Evolutionary conservation across 2,888 invertebrate genomes (phyloP).

Genomic region (Rhingia campestris): DNA sequence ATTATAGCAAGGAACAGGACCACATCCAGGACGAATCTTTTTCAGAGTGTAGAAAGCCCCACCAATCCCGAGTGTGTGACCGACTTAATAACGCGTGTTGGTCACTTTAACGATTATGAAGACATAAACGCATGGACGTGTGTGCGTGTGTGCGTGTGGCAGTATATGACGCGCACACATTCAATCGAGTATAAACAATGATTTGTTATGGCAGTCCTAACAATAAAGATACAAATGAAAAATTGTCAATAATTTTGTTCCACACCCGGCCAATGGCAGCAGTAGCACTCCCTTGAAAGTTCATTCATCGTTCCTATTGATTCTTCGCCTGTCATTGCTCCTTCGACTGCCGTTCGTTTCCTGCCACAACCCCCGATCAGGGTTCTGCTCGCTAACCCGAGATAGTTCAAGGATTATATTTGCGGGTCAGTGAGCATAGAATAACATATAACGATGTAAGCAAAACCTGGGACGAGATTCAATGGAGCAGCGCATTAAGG

Average conservation of each 20-base stretch:
- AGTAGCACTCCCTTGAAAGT: too few species aligned
- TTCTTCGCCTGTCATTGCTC: constrained; percentile 49
- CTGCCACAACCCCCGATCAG: background rate
- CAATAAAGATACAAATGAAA: constrained; percentile 64
- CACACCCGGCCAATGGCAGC: background rate
- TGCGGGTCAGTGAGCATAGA: constrained; percentile 41
- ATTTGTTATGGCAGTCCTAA: constrained; percentile 68
- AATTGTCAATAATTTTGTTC: constrained; percentile 59
- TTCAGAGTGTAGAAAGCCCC: background rate
- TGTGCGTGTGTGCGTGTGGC: constrained; percentile 33
- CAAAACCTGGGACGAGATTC: constrained; percentile 29
- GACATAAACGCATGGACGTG: constrained; percentile 57
- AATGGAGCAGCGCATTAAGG: constrained; percentile 18
- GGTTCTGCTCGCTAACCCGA: constrained; percentile 8
- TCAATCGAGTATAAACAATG: constrained; percentile 60
- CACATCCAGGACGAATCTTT: background rate
- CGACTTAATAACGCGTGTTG: constrained; percentile 59
- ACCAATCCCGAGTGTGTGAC: background rate
- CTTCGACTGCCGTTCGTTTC: background rate
- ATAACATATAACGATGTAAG: constrained; percentile 48
- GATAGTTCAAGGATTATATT: constrained; percentile 63
- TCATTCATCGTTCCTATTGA: background rate
- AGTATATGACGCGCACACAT: constrained; percentile 37
- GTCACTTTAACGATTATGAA: constrained; percentile 68
- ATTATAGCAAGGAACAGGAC: constrained; percentile 18